Conservation (phyloP, 2,888 invertebrate species). For the Nymphalis c-album region DNA sequence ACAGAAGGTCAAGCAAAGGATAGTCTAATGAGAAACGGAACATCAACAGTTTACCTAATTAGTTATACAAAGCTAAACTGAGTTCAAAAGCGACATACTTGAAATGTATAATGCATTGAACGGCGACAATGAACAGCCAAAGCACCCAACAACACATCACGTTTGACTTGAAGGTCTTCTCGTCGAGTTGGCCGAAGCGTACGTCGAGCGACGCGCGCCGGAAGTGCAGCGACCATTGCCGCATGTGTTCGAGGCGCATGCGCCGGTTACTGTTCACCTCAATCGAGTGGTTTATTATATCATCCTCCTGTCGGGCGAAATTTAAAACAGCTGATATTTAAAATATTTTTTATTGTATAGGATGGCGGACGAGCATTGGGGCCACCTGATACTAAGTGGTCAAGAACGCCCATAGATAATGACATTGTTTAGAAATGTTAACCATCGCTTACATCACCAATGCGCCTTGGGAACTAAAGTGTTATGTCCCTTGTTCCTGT, state of each 20-base stretch:
- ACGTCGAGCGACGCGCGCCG: constrained; percentile 89
- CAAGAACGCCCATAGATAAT: too few relatives aligned
- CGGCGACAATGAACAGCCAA: constrained; percentile 92
- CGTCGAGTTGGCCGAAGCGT: constrained; percentile 92
- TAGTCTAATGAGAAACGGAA: too few relatives aligned
- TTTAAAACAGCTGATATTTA: neutral
- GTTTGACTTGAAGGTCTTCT: constrained; percentile 97
- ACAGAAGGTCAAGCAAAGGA: too few relatives aligned
- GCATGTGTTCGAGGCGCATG: constrained; percentile 93
- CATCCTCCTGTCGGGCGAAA: constrained; percentile 82
- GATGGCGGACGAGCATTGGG: too few relatives aligned
- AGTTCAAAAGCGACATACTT: constrained; percentile 72
- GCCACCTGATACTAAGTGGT: too few relatives aligned
- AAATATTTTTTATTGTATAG: too few relatives aligned
- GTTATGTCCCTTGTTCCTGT: too few relatives aligned
- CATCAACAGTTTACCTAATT: too few relatives aligned
- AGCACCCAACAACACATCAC: constrained; percentile 95
- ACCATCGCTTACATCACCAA: too few relatives aligned
- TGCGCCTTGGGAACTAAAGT: too few relatives aligned
- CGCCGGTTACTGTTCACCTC: constrained; percentile 94
- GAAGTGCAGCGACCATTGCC: constrained; percentile 93
- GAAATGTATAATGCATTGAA: constrained; percentile 88
- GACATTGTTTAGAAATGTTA: too few relatives aligned
- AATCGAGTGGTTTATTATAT: constrained; percentile 91
- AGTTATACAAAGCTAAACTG: too few relatives aligned